Percentiles rank a stretch among this genome's conserved stretches.
Conservation (phyloP, 2,888 invertebrate species). For the Chromoteleia sp. region DNA sequence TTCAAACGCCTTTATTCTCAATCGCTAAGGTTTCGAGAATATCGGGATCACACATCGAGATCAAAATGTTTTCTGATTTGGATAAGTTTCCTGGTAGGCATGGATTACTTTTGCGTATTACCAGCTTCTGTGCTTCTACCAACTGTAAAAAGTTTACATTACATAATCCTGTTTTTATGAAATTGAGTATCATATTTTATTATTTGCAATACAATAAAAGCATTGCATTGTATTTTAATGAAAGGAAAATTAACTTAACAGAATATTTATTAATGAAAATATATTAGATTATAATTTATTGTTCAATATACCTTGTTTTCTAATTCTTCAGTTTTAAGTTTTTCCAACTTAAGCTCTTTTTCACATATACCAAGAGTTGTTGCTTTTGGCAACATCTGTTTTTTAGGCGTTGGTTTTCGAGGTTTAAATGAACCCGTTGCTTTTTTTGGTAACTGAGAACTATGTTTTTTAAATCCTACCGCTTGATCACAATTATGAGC, state of each 20-base stretch:
- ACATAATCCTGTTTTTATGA: too few relatives aligned
- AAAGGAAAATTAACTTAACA: too few relatives aligned
- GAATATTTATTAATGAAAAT: not conserved
- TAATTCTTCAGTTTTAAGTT: conserved; percentile 76
- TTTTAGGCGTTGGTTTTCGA: conserved; percentile 81
- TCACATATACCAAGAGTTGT: conserved; percentile 73
- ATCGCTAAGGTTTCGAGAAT: conserved; percentile 27
- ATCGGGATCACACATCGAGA: conserved; percentile 25
- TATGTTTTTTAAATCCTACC: conserved; percentile 77
- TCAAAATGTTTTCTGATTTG: conserved; percentile 41
- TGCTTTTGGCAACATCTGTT: conserved; percentile 79
- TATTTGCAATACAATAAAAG: not conserved
- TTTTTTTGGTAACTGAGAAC: conserved; percentile 81
- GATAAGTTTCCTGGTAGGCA: conserved; percentile 30
- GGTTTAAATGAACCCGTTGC: conserved; percentile 83
- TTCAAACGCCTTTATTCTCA: conserved; percentile 36
- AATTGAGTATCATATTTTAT: not conserved
- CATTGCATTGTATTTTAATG: too few relatives aligned
- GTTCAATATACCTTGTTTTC: conserved; percentile 46
- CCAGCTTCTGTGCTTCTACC: conserved; percentile 38
- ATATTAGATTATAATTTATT: too few relatives aligned
- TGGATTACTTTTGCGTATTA: conserved; percentile 33
- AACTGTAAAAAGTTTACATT: conserved; percentile 34
- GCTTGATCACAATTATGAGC: conserved; percentile 81
- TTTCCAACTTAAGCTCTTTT: conserved; percentile 78